Percentiles rank a stretch among this genome's conserved stretches.
These are phyloP conservation scores for Pempheris klunzingeri DNA, from an alignment of 2,797 vertebrate species.

Conservation along the genomic window DNA sequence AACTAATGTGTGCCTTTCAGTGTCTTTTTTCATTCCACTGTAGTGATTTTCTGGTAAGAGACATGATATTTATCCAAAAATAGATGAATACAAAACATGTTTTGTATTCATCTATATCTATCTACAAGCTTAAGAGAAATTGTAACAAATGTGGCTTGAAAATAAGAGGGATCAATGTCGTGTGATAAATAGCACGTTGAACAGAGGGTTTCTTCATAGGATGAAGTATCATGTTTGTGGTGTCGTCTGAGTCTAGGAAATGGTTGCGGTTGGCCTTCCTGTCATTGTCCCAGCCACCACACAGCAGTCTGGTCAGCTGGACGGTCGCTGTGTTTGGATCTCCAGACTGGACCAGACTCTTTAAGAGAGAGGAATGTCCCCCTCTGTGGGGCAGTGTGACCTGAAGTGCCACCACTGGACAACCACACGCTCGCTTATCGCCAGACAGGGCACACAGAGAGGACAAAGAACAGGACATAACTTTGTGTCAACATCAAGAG, in stretches of 20 bases:
- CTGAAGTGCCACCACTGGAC: slow-evolving; percentile 47
- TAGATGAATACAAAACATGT: not conserved
- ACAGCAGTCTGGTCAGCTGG: slow-evolving; percentile 58
- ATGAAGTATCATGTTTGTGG: slow-evolving; percentile 5
- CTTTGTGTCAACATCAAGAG: slow-evolving; percentile 19
- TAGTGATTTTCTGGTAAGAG: not conserved
- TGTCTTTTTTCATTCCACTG: not conserved
- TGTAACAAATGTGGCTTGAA: slow-evolving; percentile 11
- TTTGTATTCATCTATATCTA: not conserved
- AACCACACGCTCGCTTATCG: not conserved
- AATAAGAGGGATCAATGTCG: not conserved
- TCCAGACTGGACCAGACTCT: slow-evolving; percentile 44
- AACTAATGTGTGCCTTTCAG: not conserved
- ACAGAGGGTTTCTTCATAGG: not conserved
- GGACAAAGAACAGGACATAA: slow-evolving; percentile 3
- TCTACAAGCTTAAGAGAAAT: not conserved
- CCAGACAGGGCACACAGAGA: not conserved
- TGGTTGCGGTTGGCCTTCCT: slow-evolving; percentile 59
- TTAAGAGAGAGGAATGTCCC: slow-evolving; percentile 74
- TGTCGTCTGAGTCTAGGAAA: slow-evolving; percentile 58
- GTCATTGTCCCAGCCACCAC: slow-evolving; percentile 63
- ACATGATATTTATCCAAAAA: not conserved
- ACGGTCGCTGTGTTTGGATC: slow-evolving; percentile 37
- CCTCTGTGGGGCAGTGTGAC: slow-evolving; percentile 47
- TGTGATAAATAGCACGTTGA: slow-evolving; percentile 11